Percentiles rank a stretch among this genome's conserved stretches.
phyloP scores from a whole-genome alignment of 2,888 invertebrate species.

The Phasia obesa region DNA sequence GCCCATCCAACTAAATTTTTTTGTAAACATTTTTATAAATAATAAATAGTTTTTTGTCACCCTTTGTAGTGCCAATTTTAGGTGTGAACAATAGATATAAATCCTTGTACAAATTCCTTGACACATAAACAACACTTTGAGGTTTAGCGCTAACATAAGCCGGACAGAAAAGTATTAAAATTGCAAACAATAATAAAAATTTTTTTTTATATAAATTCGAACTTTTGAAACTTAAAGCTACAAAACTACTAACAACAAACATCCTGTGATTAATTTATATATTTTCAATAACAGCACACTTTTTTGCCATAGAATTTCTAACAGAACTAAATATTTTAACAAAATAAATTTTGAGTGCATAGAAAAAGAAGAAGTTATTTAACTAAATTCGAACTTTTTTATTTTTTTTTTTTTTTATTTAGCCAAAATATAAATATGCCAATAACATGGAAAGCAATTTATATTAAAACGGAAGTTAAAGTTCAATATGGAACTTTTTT shows the following conservation, averaged over 20 bases:
- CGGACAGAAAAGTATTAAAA: neutral
- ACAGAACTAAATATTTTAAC: conserved; percentile 18
- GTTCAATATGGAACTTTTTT: conserved; percentile 39
- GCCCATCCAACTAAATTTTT: neutral
- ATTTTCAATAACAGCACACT: conserved; percentile 50
- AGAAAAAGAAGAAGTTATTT: conserved; percentile 22
- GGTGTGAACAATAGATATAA: conserved; percentile 46
- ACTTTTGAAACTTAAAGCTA: conserved; percentile 59
- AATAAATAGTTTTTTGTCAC: conserved; percentile 27
- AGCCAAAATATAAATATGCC: conserved; percentile 61
- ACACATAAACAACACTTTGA: conserved; percentile 49
- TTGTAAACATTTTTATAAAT: neutral
- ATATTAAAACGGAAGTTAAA: conserved; percentile 65
- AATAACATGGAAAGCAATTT: conserved; percentile 68
- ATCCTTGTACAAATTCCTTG: conserved; percentile 40
- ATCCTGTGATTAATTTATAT: conserved; percentile 60
- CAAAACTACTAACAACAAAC: conserved; percentile 53
- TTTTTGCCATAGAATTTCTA: conserved; percentile 23
- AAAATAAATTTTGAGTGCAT: conserved; percentile 27
- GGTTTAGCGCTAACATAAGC: conserved; percentile 35
- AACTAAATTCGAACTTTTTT: neutral
- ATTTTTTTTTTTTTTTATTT: conserved; percentile 9
- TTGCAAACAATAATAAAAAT: neutral
- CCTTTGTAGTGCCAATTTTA: conserved; percentile 1
- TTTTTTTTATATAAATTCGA: conserved; percentile 29